Evolutionary conservation across 2,888 invertebrate species (phyloP).

Genomic region (Pristionchus exspectatus): DNA sequence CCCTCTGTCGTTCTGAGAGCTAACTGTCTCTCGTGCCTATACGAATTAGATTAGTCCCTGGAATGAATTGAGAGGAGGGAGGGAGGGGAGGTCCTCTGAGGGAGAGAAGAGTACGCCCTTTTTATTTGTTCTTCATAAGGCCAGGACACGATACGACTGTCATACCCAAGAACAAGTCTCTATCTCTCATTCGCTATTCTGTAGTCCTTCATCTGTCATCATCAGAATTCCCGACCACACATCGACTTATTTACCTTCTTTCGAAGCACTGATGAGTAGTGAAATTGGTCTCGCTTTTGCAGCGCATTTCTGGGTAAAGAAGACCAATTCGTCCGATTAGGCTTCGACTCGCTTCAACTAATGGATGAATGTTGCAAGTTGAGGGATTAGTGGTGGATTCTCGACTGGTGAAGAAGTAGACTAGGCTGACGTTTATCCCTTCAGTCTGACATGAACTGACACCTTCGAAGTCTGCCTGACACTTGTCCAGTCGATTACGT

Average conservation of each 20-base stretch:
- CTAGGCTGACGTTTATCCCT: background rate
- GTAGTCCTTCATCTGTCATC: background rate
- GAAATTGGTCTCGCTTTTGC: background rate
- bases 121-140: constrained; percentile 10
- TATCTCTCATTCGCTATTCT: background rate
- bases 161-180: constrained; percentile 1
- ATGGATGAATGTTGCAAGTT: background rate
- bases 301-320: background rate
- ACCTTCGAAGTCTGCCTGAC: background rate
- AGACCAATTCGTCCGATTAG: background rate
- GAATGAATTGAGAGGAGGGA: background rate
- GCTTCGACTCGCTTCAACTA: background rate
- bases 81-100: background rate
- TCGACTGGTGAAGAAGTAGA: background rate
- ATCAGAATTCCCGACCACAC: background rate
- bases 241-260: background rate
- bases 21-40: background rate
- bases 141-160: background rate
- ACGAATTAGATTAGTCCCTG: constrained; percentile 11
- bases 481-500: background rate
- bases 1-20: background rate
- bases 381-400: background rate
- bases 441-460: constrained; percentile 21
- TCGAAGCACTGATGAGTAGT: background rate
- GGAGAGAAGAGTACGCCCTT: background rate